These are phyloP conservation scores for Stramonita haemastoma DNA, from an alignment of 2,888 invertebrate genomes.

Conservation along the genomic window DNA sequence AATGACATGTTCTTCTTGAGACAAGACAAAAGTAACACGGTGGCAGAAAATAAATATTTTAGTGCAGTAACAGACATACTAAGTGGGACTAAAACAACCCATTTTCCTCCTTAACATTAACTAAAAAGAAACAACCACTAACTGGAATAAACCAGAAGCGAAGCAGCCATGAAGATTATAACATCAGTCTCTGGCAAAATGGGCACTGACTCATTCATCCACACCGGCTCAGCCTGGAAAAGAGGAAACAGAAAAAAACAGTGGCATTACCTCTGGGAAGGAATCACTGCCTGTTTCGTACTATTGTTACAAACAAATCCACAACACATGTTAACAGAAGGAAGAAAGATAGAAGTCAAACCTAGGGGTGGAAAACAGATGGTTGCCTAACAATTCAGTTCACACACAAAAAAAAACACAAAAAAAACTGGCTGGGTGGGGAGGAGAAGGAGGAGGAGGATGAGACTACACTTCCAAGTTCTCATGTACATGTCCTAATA, in stretches of 20 bases:
- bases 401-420: neutral
- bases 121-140: neutral
- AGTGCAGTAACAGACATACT: no score
- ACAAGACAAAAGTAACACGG: neutral
- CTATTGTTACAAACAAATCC: neutral
- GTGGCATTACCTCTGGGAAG: no score
- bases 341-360: neutral
- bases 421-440: no score
- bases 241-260: constrained; percentile 26
- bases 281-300: no score
- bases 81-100: no score
- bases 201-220: neutral
- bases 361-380: neutral
- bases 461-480: no score
- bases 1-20: no score
- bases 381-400: neutral
- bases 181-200: neutral
- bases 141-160: constrained; percentile 18
- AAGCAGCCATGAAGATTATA: neutral
- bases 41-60: neutral
- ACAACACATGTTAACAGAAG: neutral
- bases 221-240: constrained; percentile 8
- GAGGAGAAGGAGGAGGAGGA: no score
- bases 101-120: neutral
- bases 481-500: no score